A percentile compares a stretch with the other conserved stretches of the same genome.
Conservation (phyloP, 2,797 vertebrate species). For the Sebastes aleutianus region DNA sequence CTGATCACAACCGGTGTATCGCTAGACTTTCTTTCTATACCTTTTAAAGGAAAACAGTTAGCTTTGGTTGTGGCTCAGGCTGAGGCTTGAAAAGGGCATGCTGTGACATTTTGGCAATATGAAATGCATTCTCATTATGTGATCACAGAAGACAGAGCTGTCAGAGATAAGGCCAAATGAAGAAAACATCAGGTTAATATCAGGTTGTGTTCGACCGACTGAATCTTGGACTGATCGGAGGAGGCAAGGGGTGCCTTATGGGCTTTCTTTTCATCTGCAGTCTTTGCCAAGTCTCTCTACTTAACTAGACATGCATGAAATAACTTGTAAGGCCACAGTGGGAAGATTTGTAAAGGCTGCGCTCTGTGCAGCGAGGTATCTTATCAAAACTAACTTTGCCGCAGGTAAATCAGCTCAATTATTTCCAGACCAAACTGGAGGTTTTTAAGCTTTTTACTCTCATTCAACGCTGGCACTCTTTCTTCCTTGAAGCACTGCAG, state of each 20-base stretch:
- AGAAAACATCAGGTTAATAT: slow-evolving; percentile 39
- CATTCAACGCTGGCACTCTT: not conserved
- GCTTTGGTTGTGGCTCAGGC: slow-evolving; percentile 19
- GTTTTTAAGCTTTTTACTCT: slow-evolving; percentile 14
- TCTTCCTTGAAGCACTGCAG: slow-evolving; percentile 8
- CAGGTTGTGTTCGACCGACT: slow-evolving; percentile 16
- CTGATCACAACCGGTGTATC: not conserved
- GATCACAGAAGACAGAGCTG: slow-evolving; percentile 41
- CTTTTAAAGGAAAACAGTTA: slow-evolving; percentile 24
- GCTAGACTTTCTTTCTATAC: not conserved
- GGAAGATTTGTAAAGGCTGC: slow-evolving; percentile 3
- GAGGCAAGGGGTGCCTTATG: not conserved
- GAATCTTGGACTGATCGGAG: slow-evolving; percentile 22
- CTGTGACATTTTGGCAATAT: slow-evolving; percentile 47
- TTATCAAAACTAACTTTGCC: slow-evolving; percentile 25
- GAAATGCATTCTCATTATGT: slow-evolving; percentile 30
- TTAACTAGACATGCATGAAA: slow-evolving; percentile 48
- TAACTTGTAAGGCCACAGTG: slow-evolving; percentile 32
- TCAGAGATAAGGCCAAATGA: slow-evolving; percentile 33
- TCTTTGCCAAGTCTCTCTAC: slow-evolving; percentile 20
- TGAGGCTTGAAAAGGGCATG: slow-evolving; percentile 48
- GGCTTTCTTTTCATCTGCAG: slow-evolving; percentile 25
- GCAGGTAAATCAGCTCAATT: slow-evolving; percentile 11
- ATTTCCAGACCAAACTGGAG: not conserved
- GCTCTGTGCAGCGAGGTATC: not conserved